Evolutionary conservation across 2,113 vertebrate species (phyloP), one percentile per base, ranked within the genome.

Genomic region (Pseudolaguvia tuberculata): DNA sequence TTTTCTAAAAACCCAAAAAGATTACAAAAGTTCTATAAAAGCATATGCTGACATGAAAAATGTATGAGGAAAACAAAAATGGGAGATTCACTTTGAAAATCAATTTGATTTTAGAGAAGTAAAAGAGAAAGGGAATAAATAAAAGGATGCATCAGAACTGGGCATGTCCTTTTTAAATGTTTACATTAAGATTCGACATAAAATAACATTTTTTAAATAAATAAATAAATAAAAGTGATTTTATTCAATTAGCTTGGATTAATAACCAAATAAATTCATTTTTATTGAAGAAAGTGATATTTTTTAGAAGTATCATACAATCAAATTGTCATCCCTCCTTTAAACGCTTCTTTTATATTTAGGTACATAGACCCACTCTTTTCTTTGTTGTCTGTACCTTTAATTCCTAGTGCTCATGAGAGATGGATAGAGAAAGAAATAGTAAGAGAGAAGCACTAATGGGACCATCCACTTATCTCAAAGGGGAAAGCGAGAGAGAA

Each of bases 21-120:
- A 77, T 77, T 73, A 80, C 63, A 47, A 57, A 55, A 39, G 63
- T 31, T 76, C 31, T 65, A 25, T 63, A 58, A 13, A n/a, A 27
- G 18, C 63, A 25, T 75, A 39, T 75, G 29, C 42, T 45, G 10
- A 52, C 61, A 53, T 52, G 25, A 47, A 42, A 45, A 14, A 39
- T 21, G 53, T 47, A 63, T 58, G 0, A 5, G 61, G 31, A 71
- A 31, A 62, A 27, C 52, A 59, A 70, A 59, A 59, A 51, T 35
- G 48, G 39, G 39, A 70, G 72, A 63, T 73, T 72, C 58, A 66
- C 45, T 51, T 79, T 70, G 56, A 68, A 55, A 57, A 51, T 56
- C 35, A 23, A 58, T 35, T 59, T n/a, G 45, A 21, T 47, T n/a
- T 50, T 47, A 15, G 55, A 27, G 23, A 50, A 51, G 10, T 11